Conservation (phyloP, 1,140 invertebrate genomes). For the Gonioctena quinquepunctata region DNA sequence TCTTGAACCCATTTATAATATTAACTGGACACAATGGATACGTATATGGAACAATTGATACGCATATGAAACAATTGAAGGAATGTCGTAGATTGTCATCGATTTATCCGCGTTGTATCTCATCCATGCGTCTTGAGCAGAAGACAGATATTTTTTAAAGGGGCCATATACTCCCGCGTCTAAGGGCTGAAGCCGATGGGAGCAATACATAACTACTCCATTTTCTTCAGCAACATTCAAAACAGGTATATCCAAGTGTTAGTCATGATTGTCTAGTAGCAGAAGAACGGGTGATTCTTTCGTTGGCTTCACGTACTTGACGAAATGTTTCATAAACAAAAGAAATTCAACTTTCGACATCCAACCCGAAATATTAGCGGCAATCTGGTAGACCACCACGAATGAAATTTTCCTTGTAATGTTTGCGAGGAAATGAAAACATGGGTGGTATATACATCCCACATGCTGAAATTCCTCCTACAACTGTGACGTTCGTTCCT, state of each 20-base stretch:
- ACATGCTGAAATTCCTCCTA: not conserved
- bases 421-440: slow-evolving; percentile 48
- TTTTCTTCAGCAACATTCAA: slow-evolving; percentile 43
- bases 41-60: too few relatives aligned
- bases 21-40: too few relatives aligned
- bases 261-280: not conserved
- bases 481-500: slow-evolving; percentile 54
- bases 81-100: slow-evolving; percentile 20
- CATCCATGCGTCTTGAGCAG: slow-evolving; percentile 45
- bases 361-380: slow-evolving; percentile 31
- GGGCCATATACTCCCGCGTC: slow-evolving; percentile 55
- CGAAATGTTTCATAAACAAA: slow-evolving; percentile 57
- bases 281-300: slow-evolving; percentile 36
- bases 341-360: slow-evolving; percentile 20
- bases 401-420: slow-evolving; percentile 49
- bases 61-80: slow-evolving; percentile 27
- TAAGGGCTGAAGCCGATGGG: slow-evolving; percentile 56
- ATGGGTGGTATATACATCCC: slow-evolving; percentile 31
- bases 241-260: slow-evolving; percentile 20
- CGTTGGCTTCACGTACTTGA: slow-evolving; percentile 47
- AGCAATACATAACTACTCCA: slow-evolving; percentile 46
- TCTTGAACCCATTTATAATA: slow-evolving; percentile 55
- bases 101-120: slow-evolving; percentile 19
- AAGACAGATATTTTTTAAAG: slow-evolving; percentile 49
- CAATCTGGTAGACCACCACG: slow-evolving; percentile 49